Evolutionary conservation across 2,113 vertebrate genomes (phyloP).

Genomic region (Suncus etruscus): DNA sequence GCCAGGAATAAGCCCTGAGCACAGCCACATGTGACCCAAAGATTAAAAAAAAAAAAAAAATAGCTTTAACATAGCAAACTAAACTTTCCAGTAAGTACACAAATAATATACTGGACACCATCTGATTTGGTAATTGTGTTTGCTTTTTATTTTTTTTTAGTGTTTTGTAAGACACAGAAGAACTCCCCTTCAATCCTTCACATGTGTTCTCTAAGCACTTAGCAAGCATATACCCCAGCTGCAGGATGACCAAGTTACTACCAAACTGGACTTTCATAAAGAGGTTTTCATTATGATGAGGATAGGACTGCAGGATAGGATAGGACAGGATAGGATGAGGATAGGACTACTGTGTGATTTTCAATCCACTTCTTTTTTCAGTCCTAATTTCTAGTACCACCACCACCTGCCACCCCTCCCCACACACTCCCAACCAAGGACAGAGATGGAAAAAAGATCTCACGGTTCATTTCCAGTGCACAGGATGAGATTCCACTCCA

Average conservation of each 20-base stretch:
- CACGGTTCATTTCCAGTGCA: background rate
- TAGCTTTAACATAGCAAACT: background rate
- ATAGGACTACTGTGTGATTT: background rate
- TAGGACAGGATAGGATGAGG: background rate
- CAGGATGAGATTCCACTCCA: background rate
- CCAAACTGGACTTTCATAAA: background rate
- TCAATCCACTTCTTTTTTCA: background rate
- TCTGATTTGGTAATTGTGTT: background rate
- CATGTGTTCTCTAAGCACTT: too few relatives aligned
- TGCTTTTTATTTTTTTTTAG: background rate
- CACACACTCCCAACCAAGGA: background rate
- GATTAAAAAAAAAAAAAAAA: background rate
- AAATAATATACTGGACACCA: background rate
- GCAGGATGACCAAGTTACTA: background rate
- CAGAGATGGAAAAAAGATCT: background rate
- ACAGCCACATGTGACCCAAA: too few relatives aligned
- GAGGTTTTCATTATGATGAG: accelerated
- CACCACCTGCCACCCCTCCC: background rate
- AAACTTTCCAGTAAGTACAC: background rate
- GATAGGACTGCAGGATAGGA: background rate
- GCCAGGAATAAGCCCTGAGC: too few relatives aligned
- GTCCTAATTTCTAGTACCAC: background rate
- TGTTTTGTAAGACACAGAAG: background rate
- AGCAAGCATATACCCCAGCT: background rate
- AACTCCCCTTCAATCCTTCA: background rate